These are phyloP conservation scores for Amiota minor DNA, from an alignment of 2,888 invertebrate genomes.

Conservation along the genomic window DNA sequence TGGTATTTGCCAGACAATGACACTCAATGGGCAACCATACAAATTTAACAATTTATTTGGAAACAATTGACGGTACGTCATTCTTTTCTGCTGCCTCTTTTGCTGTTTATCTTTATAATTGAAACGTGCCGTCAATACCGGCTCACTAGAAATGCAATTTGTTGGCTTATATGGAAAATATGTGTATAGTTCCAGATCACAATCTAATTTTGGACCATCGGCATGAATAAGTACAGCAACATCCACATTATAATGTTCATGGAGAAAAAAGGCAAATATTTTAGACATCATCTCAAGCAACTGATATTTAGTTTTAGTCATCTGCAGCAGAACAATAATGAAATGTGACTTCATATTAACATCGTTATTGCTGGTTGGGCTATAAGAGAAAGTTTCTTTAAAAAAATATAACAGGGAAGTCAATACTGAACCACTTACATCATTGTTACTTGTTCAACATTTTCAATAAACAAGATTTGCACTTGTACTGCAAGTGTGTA, in stretches of 20 bases:
- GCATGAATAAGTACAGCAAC: slow-evolving; percentile 41
- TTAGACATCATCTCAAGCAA: slow-evolving; percentile 35
- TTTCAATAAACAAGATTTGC: slow-evolving; percentile 42
- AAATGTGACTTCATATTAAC: slow-evolving; percentile 2
- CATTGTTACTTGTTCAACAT: background rate
- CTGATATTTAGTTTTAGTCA: background rate
- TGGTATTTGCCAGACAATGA: slow-evolving; percentile 46
- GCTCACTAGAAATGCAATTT: slow-evolving; percentile 37
- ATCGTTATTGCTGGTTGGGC: background rate
- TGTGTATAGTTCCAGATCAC: slow-evolving; percentile 33
- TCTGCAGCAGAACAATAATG: slow-evolving; percentile 40
- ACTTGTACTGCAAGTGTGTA: slow-evolving; percentile 14
- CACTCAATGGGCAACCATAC: slow-evolving; percentile 54
- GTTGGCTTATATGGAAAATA: slow-evolving; percentile 44
- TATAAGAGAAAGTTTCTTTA: background rate
- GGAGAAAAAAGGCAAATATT: slow-evolving; percentile 48
- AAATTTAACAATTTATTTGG: slow-evolving; percentile 58
- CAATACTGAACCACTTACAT: background rate
- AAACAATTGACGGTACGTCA: slow-evolving; percentile 48
- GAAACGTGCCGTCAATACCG: slow-evolving; percentile 26
- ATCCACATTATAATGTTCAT: slow-evolving; percentile 46
- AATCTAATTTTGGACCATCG: background rate
- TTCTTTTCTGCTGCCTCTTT: background rate
- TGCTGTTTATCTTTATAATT: background rate
- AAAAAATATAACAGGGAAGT: background rate